Base-by-base conservation (phyloP, 2,113 vertebrate species). In the cattle (Bos taurus) region DNA sequence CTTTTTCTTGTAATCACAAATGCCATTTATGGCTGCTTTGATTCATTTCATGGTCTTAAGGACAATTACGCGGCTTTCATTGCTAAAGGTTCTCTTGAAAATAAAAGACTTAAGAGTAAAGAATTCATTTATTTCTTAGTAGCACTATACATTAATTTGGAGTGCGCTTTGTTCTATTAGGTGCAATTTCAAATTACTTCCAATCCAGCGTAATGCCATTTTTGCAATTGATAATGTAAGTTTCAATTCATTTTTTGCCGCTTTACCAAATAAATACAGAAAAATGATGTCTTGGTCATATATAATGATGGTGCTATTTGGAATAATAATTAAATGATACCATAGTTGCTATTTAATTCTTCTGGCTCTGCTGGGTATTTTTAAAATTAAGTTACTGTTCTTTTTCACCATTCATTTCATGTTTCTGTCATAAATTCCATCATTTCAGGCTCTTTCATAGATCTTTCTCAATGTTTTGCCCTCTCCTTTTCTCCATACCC, bases 301-400 rank as follows among this genome's bases (percentile, higher is more conserved):
- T 92, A 95, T 78, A 97, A 96, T 92, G n/a, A 96, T 88, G 88
- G 40, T 94, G 23, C 19, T 95, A 21, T 96, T 97, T 88, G 74
- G 78, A 25, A 85, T 90, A 97, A 98, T 97, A 96, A 97, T 97
- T 97, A 97, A 98, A 92, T 97, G 93, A 96, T 95, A 96, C 36
- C 36, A 78, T 14, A 87, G 82, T 88, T 88, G 78, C 88, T 97
- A 93, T 85, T 97, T 97, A 98, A 97, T 98, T 98, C 95, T 48
- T 36, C 8, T 77, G 77, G 50, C 60, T 94, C 62, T 96, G 62
- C 25, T 88, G 50, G 46, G 30, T 86, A 97, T 95, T 71, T 71
- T 82, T 95, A 94, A 96, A 89, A 97, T 97, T 94, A 95, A 97
- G 59, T 96, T 87, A 74, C 77, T 86, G 60, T 80, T 81, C 87